Evolutionary conservation across 2,113 vertebrate species (phyloP).

Genomic region (Capricornis sumatraensis): DNA sequence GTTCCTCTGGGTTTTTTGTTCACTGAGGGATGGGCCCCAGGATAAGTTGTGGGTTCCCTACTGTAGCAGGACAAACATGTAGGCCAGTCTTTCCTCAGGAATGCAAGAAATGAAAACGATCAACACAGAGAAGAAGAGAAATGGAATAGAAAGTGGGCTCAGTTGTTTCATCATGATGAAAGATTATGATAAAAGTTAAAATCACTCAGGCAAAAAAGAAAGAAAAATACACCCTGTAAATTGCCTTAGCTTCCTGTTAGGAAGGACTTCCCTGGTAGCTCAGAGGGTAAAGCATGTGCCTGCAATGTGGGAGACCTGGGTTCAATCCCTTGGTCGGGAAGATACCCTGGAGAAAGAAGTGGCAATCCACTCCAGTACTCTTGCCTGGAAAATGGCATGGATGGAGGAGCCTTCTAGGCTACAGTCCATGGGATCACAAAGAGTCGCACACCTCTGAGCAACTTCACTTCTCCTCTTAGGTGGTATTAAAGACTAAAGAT

Average conservation of each 20-base stretch:
- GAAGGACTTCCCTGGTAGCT: background rate
- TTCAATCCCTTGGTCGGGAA: accelerated
- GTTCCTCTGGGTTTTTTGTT: background rate
- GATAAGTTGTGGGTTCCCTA: background rate
- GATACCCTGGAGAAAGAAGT: background rate
- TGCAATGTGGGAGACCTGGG: background rate
- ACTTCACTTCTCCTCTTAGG: background rate
- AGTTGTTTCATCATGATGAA: background rate
- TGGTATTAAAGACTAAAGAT: background rate
- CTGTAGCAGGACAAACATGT: background rate
- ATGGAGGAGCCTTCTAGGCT: background rate
- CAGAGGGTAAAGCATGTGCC: background rate
- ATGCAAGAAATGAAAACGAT: background rate
- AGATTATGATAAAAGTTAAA: background rate
- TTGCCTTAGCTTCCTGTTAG: background rate
- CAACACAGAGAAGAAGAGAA: background rate
- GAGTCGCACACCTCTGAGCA: background rate
- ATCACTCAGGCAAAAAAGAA: background rate
- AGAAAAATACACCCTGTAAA: background rate
- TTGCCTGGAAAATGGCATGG: background rate
- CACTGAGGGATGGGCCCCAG: background rate
- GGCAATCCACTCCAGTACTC: background rate
- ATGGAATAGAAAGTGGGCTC: background rate
- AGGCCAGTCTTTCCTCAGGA: background rate
- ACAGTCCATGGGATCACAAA: background rate